phyloP scores from a whole-genome alignment of 37 sponge, comb jelly and placozoan genomes.

The Beroe forskalii region DNA sequence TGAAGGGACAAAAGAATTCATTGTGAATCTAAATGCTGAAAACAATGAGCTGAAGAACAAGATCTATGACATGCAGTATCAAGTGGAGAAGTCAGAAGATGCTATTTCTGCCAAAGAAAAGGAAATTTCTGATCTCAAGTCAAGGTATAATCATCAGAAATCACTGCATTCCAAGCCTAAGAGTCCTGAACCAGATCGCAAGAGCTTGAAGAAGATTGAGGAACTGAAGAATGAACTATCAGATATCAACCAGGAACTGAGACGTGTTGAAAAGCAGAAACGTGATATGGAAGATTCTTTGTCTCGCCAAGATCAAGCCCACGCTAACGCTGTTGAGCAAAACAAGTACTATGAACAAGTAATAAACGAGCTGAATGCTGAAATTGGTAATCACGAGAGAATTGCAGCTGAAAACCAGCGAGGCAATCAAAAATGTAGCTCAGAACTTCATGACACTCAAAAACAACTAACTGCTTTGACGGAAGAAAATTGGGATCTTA shows the following conservation, averaged over 20 bases:
- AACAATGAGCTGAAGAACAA: slow-evolving; percentile 64
- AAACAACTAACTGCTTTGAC: slow-evolving; percentile 14
- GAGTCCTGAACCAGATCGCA: slow-evolving; percentile 61
- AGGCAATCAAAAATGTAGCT: not conserved
- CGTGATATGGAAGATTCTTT: not conserved
- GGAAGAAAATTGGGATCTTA: slow-evolving; percentile 61
- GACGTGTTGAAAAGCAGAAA: not conserved
- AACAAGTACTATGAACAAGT: slow-evolving; percentile 56
- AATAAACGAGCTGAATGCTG: slow-evolving; percentile 23
- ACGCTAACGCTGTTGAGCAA: not conserved
- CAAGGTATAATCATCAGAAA: not conserved
- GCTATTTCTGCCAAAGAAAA: not conserved
- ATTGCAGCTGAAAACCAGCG: not conserved
- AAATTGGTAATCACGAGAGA: slow-evolving; percentile 43
- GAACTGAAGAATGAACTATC: slow-evolving; percentile 38
- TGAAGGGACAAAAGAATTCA: slow-evolving; percentile 47
- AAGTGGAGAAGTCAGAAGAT: slow-evolving; percentile 1
- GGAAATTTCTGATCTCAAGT: not conserved
- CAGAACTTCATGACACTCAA: slow-evolving; percentile 13
- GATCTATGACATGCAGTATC: slow-evolving; percentile 46
- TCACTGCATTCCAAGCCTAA: not conserved
- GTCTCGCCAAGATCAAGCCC: slow-evolving; percentile 15
- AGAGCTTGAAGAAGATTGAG: slow-evolving; percentile 11
- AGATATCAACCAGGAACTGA: slow-evolving; percentile 22
- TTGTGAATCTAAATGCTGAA: slow-evolving; percentile 47